Evolutionary conservation across 2,888 invertebrate species (phyloP).

Genomic region (Bellardia pandia): DNA sequence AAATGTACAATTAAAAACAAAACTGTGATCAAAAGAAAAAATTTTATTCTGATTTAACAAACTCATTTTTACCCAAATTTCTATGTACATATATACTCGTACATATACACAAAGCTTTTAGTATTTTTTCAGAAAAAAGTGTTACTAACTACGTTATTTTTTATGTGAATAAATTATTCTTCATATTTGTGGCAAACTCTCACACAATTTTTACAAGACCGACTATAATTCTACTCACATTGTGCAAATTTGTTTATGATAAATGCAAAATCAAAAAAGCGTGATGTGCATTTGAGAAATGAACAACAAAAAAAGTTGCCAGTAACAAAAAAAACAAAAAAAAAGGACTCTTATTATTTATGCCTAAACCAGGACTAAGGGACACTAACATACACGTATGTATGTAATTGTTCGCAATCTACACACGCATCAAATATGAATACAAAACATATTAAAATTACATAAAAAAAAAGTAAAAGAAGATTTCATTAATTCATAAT

Average conservation of each 20-base stretch:
- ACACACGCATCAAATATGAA: constrained; percentile 11
- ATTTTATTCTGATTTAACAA: too few species aligned
- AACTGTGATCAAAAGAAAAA: too few species aligned
- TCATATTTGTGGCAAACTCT: not conserved
- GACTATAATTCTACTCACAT: not conserved
- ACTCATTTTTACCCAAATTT: too few species aligned
- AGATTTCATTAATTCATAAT: constrained; percentile 70
- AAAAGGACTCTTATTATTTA: constrained; percentile 29
- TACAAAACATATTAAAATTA: constrained; percentile 53
- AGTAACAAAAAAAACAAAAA: too few species aligned
- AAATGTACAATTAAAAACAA: too few species aligned
- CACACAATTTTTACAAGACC: not conserved
- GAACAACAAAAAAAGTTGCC: not conserved
- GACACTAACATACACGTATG: not conserved
- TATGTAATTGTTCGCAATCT: not conserved
- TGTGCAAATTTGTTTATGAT: not conserved
- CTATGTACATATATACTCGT: too few species aligned
- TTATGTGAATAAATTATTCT: not conserved
- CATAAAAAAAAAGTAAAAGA: constrained; percentile 22
- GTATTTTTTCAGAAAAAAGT: too few species aligned
- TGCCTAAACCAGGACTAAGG: not conserved
- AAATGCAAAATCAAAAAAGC: constrained; percentile 28
- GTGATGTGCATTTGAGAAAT: constrained; percentile 35
- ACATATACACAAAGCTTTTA: too few species aligned
- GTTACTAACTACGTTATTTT: too few species aligned